Percentiles rank a stretch among this genome's conserved stretches.
Evolutionary conservation across 2,797 vertebrate genomes (phyloP).

Genomic region (Dipus sagitta): DNA sequence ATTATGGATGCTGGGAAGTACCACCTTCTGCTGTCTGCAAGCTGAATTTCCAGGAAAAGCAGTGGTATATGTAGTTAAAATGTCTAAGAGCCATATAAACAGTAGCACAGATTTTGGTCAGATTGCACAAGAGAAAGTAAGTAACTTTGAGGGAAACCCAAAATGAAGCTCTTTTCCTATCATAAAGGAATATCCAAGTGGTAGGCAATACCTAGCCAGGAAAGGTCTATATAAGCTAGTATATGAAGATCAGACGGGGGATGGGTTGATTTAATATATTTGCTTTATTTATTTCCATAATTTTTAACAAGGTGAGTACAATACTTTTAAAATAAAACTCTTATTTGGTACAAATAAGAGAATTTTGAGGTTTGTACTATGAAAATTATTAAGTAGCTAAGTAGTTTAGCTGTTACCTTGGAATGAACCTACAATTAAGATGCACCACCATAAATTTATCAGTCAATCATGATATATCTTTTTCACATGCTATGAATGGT

Average conservation of each 20-base stretch:
- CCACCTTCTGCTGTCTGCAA: background rate
- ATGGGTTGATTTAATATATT: slow-evolving; percentile 15
- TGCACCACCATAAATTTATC: slow-evolving; percentile 78
- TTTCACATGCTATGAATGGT: slow-evolving; percentile 63
- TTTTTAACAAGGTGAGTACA: slow-evolving; percentile 63
- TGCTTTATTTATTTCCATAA: background rate
- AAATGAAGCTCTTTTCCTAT: background rate
- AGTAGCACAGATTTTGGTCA: background rate
- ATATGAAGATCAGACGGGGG: background rate
- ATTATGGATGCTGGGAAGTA: background rate
- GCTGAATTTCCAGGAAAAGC: background rate
- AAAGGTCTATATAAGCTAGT: background rate
- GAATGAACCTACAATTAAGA: slow-evolving; percentile 79
- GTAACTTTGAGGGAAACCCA: background rate
- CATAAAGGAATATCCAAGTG: background rate
- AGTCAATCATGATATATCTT: slow-evolving; percentile 74
- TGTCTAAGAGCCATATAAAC: background rate
- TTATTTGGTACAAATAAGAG: slow-evolving; percentile 69
- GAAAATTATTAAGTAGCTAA: slow-evolving; percentile 74
- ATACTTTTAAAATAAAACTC: slow-evolving; percentile 46
- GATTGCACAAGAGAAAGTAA: background rate
- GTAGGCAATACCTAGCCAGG: background rate
- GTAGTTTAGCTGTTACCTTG: slow-evolving; percentile 72
- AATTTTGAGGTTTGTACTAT: slow-evolving; percentile 53
- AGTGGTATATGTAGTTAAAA: background rate